Evolutionary conservation across 2,113 vertebrate genomes (phyloP).

Genomic region (Myrmophylax atrothorax): DNA sequence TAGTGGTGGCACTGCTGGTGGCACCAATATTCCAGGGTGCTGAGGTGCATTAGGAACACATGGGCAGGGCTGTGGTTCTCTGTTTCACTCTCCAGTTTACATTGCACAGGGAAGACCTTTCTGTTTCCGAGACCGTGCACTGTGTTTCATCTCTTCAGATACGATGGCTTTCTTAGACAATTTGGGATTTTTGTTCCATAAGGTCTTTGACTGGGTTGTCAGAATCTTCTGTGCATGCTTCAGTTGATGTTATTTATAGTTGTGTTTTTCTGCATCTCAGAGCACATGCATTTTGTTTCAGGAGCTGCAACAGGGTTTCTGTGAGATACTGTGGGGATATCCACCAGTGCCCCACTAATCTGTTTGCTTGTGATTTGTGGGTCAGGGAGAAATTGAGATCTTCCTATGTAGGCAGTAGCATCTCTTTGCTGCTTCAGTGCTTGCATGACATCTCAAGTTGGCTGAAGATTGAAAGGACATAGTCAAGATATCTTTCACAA

Average conservation of each 20-base stretch:
- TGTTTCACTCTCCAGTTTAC: not conserved
- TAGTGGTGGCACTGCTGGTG: not conserved
- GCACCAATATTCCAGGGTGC: not conserved
- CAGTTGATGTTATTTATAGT: not conserved
- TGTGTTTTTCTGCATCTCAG: not conserved
- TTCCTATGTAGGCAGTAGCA: conserved; percentile 37
- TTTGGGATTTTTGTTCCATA: not conserved
- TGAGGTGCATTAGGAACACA: not conserved
- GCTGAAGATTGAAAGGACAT: conserved; percentile 39
- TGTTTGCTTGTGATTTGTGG: conserved; percentile 33
- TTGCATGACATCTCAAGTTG: conserved; percentile 24
- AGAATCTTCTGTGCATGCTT: not conserved
- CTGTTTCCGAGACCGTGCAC: not conserved
- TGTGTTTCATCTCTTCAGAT: not conserved
- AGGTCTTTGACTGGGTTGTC: not conserved
- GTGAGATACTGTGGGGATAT: not conserved
- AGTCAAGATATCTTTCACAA: conserved; percentile 15
- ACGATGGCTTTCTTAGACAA: not conserved
- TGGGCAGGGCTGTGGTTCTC: not conserved
- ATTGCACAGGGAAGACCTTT: not conserved
- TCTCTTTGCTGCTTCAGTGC: conserved; percentile 39
- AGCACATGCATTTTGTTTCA: not conserved
- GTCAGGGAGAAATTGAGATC: conserved; percentile 48
- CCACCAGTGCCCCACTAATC: not conserved
- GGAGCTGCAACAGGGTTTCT: not conserved